Percentiles rank a stretch among this genome's conserved stretches.
These are phyloP conservation scores for Hemaris fuciformis DNA, from an alignment of 2,888 invertebrate species.

Conservation along the genomic window DNA sequence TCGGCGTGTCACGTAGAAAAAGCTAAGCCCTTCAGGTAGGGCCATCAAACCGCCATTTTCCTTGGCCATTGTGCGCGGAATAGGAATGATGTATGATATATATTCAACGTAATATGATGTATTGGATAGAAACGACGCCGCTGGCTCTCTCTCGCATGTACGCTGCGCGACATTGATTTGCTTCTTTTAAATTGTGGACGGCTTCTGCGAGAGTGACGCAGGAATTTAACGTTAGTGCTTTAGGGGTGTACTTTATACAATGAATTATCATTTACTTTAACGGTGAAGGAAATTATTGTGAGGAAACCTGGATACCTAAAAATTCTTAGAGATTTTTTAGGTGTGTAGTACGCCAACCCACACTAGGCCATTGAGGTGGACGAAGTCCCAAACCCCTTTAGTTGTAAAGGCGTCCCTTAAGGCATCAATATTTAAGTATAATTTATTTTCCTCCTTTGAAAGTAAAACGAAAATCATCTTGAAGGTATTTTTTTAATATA, in stretches of 20 bases:
- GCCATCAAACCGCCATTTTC: constrained; percentile 28
- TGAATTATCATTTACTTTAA: background rate
- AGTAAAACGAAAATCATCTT: too few relatives aligned
- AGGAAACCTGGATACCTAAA: too few relatives aligned
- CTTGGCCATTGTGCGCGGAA: constrained; percentile 18
- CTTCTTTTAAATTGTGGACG: constrained; percentile 52
- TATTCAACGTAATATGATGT: constrained; percentile 30
- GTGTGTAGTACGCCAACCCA: too few relatives aligned
- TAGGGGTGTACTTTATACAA: background rate
- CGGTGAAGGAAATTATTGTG: background rate
- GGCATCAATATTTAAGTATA: too few relatives aligned
- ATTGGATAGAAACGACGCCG: constrained; percentile 19
- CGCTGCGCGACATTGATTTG: constrained; percentile 58
- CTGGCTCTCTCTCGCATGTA: constrained; percentile 31
- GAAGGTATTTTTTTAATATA: too few relatives aligned
- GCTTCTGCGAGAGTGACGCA: constrained; percentile 28
- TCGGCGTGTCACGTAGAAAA: constrained; percentile 8
- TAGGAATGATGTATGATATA: constrained; percentile 17
- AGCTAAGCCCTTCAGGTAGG: constrained; percentile 13
- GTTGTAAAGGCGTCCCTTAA: too few relatives aligned
- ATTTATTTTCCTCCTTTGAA: too few relatives aligned
- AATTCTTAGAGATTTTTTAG: too few relatives aligned
- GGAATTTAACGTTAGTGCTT: constrained; percentile 2
- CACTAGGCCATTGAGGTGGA: too few relatives aligned
- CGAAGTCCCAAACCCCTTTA: too few relatives aligned